Evolutionary conservation across 2,113 vertebrate genomes (phyloP).

Genomic region (Oxygymnocypris stewartii): DNA sequence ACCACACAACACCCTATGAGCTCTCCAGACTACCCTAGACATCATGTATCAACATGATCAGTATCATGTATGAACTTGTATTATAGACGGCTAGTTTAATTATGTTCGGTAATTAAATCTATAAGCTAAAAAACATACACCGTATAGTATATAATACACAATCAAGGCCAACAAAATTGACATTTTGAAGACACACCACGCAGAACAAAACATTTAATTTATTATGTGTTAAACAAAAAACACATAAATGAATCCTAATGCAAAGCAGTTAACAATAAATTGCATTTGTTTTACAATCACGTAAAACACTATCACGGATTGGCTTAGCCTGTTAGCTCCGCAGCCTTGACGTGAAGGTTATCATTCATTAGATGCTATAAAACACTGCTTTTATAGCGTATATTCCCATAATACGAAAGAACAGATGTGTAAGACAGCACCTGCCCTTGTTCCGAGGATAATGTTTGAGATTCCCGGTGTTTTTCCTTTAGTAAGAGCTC

Average conservation of each 20-base stretch:
- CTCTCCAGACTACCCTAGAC: neutral
- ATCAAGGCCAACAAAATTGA: neutral
- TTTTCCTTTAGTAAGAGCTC: conserved; percentile 58
- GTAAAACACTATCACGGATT: neutral
- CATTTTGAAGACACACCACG: neutral
- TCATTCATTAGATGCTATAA: neutral
- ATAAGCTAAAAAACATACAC: neutral
- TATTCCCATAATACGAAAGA: neutral
- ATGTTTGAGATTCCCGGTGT: conserved; percentile 51
- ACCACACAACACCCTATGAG: neutral
- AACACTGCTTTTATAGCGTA: neutral
- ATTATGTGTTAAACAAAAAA: neutral
- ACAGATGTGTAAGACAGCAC: conserved; percentile 63
- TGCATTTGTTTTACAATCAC: neutral
- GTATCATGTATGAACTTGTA: neutral
- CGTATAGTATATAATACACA: neutral
- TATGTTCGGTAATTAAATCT: neutral
- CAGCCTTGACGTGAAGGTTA: conserved; percentile 15
- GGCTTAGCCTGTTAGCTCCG: conserved; percentile 7
- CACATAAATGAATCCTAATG: neutral
- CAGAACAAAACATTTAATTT: neutral
- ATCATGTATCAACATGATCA: neutral
- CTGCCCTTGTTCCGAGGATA: conserved; percentile 70
- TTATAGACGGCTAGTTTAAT: neutral
- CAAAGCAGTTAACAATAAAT: neutral